Conservation (phyloP, 2,888 invertebrate species). For the Drosophila eohydei region DNA sequence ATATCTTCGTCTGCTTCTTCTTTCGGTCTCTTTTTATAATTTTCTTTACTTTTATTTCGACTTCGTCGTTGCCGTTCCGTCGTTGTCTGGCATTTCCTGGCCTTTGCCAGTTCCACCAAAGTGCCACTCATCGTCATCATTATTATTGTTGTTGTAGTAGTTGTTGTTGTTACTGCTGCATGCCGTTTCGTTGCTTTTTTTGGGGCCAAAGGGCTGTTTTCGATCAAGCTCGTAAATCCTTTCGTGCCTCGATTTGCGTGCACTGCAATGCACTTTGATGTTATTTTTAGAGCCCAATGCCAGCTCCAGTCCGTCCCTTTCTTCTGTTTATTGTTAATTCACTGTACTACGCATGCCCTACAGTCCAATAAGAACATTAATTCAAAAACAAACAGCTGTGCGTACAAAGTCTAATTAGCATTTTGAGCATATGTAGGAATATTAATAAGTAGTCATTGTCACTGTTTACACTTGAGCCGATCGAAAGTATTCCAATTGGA, state of each 20-base stretch:
- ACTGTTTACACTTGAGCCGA: constrained; percentile 9
- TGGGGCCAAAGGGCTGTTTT: constrained; percentile 62
- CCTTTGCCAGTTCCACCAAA: constrained; percentile 51
- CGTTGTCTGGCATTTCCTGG: constrained; percentile 44
- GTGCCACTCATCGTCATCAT: constrained; percentile 60
- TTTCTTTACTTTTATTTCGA: constrained; percentile 60
- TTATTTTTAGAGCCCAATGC: constrained; percentile 55
- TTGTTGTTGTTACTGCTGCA: constrained; percentile 32
- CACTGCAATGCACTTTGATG: constrained; percentile 67
- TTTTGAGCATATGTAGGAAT: constrained; percentile 28
- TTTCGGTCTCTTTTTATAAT: constrained; percentile 54
- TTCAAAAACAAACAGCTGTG: constrained; percentile 37
- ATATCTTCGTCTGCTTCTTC: constrained; percentile 39
- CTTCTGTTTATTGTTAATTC: not conserved
- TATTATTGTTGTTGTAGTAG: constrained; percentile 32
- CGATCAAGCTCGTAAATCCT: constrained; percentile 78
- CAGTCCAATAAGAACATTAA: constrained; percentile 14
- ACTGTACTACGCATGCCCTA: constrained; percentile 8
- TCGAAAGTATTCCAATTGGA: constrained; percentile 23
- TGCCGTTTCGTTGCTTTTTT: constrained; percentile 40
- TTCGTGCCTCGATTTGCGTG: constrained; percentile 65
- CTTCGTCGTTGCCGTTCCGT: constrained; percentile 30
- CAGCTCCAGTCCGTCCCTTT: constrained; percentile 20
- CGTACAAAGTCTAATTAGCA: constrained; percentile 32
- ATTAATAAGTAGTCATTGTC: constrained; percentile 24